Percentiles rank a stretch among this genome's conserved stretches.
phyloP scores from a whole-genome alignment of 2,888 invertebrate genomes.

The Melanophora roralis region DNA sequence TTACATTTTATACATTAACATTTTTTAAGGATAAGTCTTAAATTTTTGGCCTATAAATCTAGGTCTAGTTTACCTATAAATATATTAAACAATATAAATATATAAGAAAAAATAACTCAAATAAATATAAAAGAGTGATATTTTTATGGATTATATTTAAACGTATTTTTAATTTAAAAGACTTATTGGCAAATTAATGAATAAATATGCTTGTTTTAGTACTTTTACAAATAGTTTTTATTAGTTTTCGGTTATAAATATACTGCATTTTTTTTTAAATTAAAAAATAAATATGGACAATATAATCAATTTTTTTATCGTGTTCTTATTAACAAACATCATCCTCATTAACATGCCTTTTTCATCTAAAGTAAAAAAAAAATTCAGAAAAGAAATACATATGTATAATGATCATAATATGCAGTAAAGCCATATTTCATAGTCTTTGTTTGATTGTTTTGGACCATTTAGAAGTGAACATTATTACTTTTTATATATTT shows the following conservation, averaged over 20 bases:
- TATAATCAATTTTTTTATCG: constrained; percentile 43
- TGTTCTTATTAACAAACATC: constrained; percentile 42
- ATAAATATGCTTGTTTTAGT: constrained; percentile 31
- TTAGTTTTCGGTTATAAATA: neutral
- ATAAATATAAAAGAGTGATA: constrained; percentile 50
- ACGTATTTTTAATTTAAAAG: too few species aligned
- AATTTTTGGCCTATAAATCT: too few species aligned
- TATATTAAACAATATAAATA: constrained; percentile 29
- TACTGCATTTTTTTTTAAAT: constrained; percentile 2
- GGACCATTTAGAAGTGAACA: too few species aligned
- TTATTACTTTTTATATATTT: constrained; percentile 4
- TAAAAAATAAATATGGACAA: constrained; percentile 38
- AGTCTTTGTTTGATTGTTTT: constrained; percentile 11
- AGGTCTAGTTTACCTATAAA: constrained; percentile 31
- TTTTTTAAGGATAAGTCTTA: too few species aligned
- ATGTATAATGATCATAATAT: neutral
- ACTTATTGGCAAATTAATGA: too few species aligned
- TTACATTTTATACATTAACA: neutral
- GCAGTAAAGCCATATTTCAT: constrained; percentile 2
- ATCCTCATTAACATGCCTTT: constrained; percentile 39
- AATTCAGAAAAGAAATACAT: constrained; percentile 15
- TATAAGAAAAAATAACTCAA: constrained; percentile 34
- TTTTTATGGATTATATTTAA: constrained; percentile 32
- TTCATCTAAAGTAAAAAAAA: constrained; percentile 41
- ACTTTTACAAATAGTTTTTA: constrained; percentile 23